A percentile compares a stretch with the other conserved stretches of the same genome.
Conservation (phyloP, 2,113 vertebrate genomes). For the Mesitornis unicolor region DNA sequence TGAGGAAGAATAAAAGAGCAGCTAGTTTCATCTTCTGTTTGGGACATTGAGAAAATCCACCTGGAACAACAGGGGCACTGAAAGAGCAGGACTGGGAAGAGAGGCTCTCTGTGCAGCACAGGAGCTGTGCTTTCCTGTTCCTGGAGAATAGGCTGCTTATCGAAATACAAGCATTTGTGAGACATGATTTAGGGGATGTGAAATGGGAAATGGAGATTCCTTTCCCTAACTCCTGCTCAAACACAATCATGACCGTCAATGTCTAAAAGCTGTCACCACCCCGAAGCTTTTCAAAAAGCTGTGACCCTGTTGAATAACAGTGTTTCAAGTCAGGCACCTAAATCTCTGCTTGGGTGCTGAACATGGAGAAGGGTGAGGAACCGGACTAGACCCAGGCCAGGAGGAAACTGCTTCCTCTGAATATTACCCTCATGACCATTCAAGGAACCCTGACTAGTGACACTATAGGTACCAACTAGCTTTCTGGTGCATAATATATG, state of each 20-base stretch:
- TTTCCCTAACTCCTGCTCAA: not conserved
- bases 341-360: rapidly evolving
- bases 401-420: not conserved
- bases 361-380: not conserved
- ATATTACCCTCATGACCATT: not conserved
- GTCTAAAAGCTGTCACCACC: not conserved
- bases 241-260: not conserved
- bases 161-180: not conserved
- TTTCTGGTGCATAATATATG: not conserved
- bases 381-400: too few relatives aligned
- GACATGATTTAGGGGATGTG: not conserved
- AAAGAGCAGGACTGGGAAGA: not conserved
- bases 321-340: not conserved
- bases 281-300: not conserved
- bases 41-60: not conserved
- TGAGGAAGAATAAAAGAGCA: not conserved
- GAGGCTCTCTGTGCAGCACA: not conserved
- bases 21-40: not conserved
- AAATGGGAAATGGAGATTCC: not conserved
- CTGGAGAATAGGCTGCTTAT: not conserved
- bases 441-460: not conserved
- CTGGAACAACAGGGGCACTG: not conserved
- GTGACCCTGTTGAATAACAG: not conserved
- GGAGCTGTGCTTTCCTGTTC: not conserved
- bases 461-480: not conserved